Evolutionary conservation across 2,113 vertebrate genomes (phyloP).

Genomic region (Mus spicilegus): DNA sequence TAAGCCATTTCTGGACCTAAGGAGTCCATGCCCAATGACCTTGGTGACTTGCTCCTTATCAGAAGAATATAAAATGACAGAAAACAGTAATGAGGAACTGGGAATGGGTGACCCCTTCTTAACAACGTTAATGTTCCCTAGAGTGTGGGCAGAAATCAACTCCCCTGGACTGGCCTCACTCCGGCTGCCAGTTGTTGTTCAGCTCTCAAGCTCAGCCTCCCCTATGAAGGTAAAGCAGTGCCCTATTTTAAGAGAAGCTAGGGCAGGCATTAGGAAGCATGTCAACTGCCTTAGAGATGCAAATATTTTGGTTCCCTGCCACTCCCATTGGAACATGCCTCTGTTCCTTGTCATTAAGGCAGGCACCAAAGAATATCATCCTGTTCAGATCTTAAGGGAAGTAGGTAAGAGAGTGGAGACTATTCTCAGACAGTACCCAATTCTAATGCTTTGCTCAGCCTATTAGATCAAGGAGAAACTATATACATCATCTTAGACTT

Average conservation of each 20-base stretch:
- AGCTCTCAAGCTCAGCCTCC: too few relatives aligned
- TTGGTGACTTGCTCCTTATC: background rate
- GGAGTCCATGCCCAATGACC: too few relatives aligned
- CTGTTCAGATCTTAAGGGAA: background rate
- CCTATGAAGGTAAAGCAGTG: background rate
- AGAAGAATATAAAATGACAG: background rate
- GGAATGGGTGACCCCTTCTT: background rate
- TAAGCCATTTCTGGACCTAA: background rate
- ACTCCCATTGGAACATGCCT: background rate
- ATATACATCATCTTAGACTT: background rate
- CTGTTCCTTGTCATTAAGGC: background rate
- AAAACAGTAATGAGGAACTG: background rate
- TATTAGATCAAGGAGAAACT: too few relatives aligned
- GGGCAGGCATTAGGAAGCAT: background rate
- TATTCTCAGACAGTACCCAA: background rate
- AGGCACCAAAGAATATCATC: background rate
- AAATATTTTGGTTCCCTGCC: background rate
- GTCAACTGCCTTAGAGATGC: background rate
- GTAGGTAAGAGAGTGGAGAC: background rate
- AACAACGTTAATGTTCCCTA: background rate
- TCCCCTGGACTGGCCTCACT: background rate
- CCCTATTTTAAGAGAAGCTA: background rate
- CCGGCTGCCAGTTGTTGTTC: too few relatives aligned
- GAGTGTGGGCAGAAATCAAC: background rate
- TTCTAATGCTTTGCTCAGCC: background rate